phyloP scores from a whole-genome alignment of 2,888 invertebrate species.

The Capitulum mitella region DNA sequence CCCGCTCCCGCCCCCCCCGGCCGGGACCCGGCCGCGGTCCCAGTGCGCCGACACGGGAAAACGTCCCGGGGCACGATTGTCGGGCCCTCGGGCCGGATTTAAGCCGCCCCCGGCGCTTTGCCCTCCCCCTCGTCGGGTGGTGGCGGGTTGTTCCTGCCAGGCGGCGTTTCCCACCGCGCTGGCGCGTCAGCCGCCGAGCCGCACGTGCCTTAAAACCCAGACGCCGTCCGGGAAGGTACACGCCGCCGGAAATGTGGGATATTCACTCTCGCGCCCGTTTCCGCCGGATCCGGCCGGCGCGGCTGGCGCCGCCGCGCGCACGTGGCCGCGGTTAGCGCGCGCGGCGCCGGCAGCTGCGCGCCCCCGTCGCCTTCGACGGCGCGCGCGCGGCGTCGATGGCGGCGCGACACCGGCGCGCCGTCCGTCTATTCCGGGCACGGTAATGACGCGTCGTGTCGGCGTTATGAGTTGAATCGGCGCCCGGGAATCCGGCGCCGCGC shows the following conservation, averaged over 20 bases:
- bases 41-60: no score
- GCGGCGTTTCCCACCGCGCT: neutral
- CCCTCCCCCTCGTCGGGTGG: no score
- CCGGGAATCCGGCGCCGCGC: neutral
- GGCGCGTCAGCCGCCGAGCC: neutral
- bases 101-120: no score
- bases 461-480: conserved; percentile 16
- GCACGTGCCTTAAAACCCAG: neutral
- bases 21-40: no score
- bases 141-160: no score
- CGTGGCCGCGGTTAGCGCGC: conserved; percentile 5
- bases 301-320: conserved; percentile 14
- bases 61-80: no score
- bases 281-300: conserved; percentile 17
- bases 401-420: neutral
- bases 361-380: neutral
- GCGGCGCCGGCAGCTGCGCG: neutral
- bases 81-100: no score
- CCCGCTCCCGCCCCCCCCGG: no score
- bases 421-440: neutral
- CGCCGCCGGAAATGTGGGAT: neutral
- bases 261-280: neutral
- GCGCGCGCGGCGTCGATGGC: neutral
- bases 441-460: neutral
- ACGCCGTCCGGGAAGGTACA: no score